Percentiles rank a stretch among this genome's conserved stretches.
Conservation (phyloP, 1,140 invertebrate species). For the Brachionus paranguensis region DNA sequence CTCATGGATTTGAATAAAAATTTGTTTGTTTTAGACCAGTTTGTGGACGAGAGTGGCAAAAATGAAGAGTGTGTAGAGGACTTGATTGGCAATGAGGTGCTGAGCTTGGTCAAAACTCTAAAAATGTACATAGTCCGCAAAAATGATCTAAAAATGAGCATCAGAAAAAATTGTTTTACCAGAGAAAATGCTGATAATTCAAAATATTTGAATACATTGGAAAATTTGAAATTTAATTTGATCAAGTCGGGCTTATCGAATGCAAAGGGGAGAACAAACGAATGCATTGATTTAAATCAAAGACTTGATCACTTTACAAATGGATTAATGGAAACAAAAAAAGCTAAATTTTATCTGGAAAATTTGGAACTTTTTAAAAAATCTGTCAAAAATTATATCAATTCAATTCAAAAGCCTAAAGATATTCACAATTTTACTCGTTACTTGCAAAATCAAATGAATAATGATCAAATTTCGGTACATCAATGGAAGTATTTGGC, state of each 20-base stretch:
- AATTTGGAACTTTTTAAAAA: neutral
- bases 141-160: neutral
- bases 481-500: slow-evolving; percentile 11
- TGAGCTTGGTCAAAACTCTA: neutral
- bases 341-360: neutral
- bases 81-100: neutral
- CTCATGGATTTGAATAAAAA: neutral
- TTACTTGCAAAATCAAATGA: neutral
- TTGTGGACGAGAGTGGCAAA: neutral
- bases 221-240: neutral
- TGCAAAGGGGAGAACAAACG: neutral
- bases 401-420: neutral
- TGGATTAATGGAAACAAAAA: neutral
- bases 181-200: neutral
- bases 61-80: neutral
- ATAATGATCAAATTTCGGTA: neutral
- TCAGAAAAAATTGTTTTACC: neutral
- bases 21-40: neutral
- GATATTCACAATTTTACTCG: neutral
- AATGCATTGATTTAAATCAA: neutral
- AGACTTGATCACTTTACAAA: neutral
- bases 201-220: neutral
- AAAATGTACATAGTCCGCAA: neutral
- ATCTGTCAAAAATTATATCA: neutral
- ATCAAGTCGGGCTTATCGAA: neutral